A percentile compares a stretch with the other conserved stretches of the same genome.
These are phyloP conservation scores for Chrysemys picta DNA, from an alignment of 2,113 vertebrate genomes.

Conservation along the genomic window DNA sequence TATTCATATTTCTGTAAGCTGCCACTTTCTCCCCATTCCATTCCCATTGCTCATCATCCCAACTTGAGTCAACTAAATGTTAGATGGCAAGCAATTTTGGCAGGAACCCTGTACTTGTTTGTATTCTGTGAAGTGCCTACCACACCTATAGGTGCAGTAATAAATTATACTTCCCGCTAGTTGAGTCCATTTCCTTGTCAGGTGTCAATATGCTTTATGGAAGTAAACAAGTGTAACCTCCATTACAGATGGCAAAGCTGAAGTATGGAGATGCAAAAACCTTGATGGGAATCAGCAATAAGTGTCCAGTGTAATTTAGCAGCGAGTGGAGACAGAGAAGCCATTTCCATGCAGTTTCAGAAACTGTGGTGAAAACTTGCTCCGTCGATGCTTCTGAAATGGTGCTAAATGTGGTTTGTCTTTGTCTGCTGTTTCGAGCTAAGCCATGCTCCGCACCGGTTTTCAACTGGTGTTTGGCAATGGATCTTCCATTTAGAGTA, in stretches of 20 bases:
- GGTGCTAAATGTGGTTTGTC: neutral
- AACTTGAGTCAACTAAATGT: neutral
- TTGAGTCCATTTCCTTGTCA: neutral
- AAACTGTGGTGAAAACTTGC: neutral
- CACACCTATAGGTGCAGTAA: neutral
- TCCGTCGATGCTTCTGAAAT: neutral
- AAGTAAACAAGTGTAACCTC: neutral
- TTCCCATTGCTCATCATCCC: neutral
- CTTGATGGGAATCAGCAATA: neutral
- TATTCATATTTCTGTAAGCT: neutral
- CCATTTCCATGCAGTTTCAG: accelerated
- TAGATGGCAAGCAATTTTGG: neutral
- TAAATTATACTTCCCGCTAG: neutral
- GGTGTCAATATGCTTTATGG: neutral
- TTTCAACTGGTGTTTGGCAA: neutral
- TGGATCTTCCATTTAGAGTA: neutral
- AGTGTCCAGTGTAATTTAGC: neutral
- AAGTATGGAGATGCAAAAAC: neutral
- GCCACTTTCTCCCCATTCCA: neutral
- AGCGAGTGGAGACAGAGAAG: neutral
- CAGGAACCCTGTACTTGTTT: neutral
- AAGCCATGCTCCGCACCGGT: neutral
- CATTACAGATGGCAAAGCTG: neutral
- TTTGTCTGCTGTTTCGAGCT: neutral
- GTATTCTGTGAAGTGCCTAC: neutral